A percentile compares a stretch with the other conserved stretches of the same genome.
Evolutionary conservation across 2,113 vertebrate genomes (phyloP).

Genomic region (Mugil cephalus): DNA sequence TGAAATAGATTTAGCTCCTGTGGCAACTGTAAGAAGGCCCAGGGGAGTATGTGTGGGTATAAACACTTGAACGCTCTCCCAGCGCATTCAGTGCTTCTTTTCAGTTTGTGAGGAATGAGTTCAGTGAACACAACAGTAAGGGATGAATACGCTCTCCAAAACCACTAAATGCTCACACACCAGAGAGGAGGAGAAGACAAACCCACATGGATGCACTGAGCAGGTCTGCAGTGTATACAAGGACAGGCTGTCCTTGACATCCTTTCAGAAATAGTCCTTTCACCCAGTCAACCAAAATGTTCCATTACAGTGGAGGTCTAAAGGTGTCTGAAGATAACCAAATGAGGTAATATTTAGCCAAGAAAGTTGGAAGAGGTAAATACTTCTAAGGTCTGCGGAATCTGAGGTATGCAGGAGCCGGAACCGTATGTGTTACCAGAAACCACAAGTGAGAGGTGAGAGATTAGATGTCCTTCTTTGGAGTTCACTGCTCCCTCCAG

Average conservation of each 20-base stretch:
- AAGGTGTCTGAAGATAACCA: constrained; percentile 24
- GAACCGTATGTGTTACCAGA: constrained; percentile 19
- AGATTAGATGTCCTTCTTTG: constrained; percentile 57
- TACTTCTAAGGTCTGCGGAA: constrained; percentile 37
- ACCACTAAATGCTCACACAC: constrained; percentile 36
- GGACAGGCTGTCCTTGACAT: constrained; percentile 5
- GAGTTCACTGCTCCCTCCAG: constrained; percentile 18
- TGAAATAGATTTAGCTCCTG: constrained; percentile 53
- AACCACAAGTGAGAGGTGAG: constrained; percentile 31
- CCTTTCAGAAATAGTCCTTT: background rate
- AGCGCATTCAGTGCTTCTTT: constrained; percentile 51
- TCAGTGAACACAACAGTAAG: constrained; percentile 37
- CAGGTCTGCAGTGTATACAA: constrained; percentile 3
- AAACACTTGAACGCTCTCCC: constrained; percentile 55
- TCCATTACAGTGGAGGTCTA: constrained; percentile 4
- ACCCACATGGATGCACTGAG: background rate
- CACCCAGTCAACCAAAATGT: constrained; percentile 6
- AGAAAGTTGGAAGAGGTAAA: constrained; percentile 26
- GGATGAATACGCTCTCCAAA: constrained; percentile 51
- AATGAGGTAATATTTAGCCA: constrained; percentile 36
- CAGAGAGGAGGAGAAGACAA: background rate
- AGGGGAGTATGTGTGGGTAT: constrained; percentile 41
- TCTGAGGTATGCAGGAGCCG: constrained; percentile 47
- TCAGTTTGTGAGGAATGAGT: constrained; percentile 57
- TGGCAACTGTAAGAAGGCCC: constrained; percentile 27